These are phyloP conservation scores for Athalia cordata DNA, from an alignment of 2,888 invertebrate species.

Conservation along the genomic window DNA sequence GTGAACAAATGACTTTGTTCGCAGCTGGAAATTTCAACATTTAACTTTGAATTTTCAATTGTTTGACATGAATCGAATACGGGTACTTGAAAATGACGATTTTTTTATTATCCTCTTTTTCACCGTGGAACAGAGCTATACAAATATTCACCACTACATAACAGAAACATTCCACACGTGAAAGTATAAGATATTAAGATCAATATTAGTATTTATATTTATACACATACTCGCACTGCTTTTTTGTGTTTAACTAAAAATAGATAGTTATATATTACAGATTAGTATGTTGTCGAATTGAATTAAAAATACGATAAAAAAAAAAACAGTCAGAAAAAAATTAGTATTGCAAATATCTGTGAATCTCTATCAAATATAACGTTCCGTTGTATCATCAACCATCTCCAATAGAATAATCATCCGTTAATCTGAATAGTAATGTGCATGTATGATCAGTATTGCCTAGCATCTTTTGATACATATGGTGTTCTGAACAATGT, in stretches of 20 bases:
- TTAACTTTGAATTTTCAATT: no score
- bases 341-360: background rate
- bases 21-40: no score
- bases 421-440: no score
- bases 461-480: no score
- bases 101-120: constrained; percentile 18
- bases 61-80: no score
- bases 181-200: no score
- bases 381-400: no score
- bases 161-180: background rate
- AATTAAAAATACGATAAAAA: constrained; percentile 4
- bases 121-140: constrained; percentile 19
- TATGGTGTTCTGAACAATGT: no score
- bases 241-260: background rate
- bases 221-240: background rate
- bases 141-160: constrained; percentile 1
- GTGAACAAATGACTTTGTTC: no score
- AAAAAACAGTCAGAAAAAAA: background rate
- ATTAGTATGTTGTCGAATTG: background rate
- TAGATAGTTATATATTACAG: background rate
- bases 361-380: no score
- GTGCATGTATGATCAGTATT: background rate
- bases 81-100: constrained; percentile 24
- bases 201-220: background rate
- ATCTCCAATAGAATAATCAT: no score